These are phyloP conservation scores for Meliscaeva auricollis DNA, from an alignment of 2,888 invertebrate species.

Conservation along the genomic window DNA sequence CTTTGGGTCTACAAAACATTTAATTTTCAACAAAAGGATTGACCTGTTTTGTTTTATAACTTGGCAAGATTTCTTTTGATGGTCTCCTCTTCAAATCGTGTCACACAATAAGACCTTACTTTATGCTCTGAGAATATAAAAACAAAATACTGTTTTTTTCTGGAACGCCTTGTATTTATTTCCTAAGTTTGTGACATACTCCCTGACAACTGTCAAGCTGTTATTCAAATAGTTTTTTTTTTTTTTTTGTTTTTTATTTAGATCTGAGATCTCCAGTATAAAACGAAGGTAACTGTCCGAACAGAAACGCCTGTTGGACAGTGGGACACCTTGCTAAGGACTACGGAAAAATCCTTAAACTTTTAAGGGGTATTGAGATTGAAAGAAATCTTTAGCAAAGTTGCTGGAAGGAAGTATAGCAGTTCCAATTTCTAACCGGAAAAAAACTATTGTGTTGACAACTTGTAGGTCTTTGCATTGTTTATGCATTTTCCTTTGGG, in stretches of 20 bases:
- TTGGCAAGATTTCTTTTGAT: slow-evolving; percentile 12
- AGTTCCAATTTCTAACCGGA: no score
- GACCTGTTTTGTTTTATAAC: no score
- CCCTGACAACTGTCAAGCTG: slow-evolving; percentile 50
- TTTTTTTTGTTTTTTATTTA: not conserved
- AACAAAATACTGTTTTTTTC: slow-evolving; percentile 8
- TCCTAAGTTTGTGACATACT: slow-evolving; percentile 11
- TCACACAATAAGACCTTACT: slow-evolving; percentile 59
- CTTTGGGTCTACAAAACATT: no score
- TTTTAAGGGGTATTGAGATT: no score
- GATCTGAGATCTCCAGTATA: not conserved
- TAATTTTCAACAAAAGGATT: no score
- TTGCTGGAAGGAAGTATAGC: no score
- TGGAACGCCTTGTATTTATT: slow-evolving; percentile 12
- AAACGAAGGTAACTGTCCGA: slow-evolving; percentile 31
- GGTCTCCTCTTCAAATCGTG: slow-evolving; percentile 37
- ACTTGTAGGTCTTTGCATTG: no score
- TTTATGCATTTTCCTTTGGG: no score
- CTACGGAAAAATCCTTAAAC: no score
- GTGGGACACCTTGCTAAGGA: no score
- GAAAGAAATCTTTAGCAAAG: no score
- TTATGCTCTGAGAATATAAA: slow-evolving; percentile 28
- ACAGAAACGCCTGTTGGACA: not conserved
- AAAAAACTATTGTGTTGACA: no score
- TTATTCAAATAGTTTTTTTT: slow-evolving; percentile 64